Evolutionary conservation across 35 echinoderm and acorn worm genomes (phyloP).

Genomic region (Ophiothrix spiculata): DNA sequence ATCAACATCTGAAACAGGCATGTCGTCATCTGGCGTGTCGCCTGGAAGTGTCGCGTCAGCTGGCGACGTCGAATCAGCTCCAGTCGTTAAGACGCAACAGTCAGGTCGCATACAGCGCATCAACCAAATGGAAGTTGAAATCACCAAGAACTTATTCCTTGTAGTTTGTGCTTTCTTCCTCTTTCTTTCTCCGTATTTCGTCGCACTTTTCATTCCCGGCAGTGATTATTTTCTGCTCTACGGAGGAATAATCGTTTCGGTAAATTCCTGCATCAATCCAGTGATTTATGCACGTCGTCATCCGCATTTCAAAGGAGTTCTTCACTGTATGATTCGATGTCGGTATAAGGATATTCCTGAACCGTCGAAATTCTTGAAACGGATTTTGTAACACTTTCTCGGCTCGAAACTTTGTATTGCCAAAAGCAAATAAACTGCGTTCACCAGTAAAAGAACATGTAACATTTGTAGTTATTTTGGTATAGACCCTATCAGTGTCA

Average conservation of each 20-base stretch:
- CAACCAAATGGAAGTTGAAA: constrained; percentile 32
- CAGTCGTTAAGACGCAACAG: too few relatives aligned
- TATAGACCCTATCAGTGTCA: too few relatives aligned
- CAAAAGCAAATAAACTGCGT: too few relatives aligned
- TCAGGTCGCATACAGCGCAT: too few relatives aligned
- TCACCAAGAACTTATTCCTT: constrained; percentile 68
- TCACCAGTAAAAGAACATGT: too few relatives aligned
- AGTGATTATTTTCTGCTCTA: constrained; percentile 24
- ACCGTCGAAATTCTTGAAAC: not conserved
- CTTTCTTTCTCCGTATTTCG: constrained; percentile 43
- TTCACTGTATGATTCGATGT: constrained; percentile 37
- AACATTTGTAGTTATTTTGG: too few relatives aligned
- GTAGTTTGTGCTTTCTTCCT: constrained; percentile 46
- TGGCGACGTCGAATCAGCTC: too few relatives aligned
- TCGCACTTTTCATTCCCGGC: constrained; percentile 11
- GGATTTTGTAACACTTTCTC: too few relatives aligned
- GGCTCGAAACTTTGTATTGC: too few relatives aligned
- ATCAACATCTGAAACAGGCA: too few relatives aligned
- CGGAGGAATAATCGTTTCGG: constrained; percentile 26
- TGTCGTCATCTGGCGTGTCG: too few relatives aligned
- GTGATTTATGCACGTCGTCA: constrained; percentile 60
- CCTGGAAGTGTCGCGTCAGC: too few relatives aligned
- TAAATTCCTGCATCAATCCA: constrained; percentile 55
- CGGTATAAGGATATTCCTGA: constrained; percentile 46
- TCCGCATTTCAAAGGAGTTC: constrained; percentile 56